Evolutionary conservation across 2,888 invertebrate genomes (phyloP), one percentile per base, ranked within the genome.

Genomic region (Pediacus dermestoides): DNA sequence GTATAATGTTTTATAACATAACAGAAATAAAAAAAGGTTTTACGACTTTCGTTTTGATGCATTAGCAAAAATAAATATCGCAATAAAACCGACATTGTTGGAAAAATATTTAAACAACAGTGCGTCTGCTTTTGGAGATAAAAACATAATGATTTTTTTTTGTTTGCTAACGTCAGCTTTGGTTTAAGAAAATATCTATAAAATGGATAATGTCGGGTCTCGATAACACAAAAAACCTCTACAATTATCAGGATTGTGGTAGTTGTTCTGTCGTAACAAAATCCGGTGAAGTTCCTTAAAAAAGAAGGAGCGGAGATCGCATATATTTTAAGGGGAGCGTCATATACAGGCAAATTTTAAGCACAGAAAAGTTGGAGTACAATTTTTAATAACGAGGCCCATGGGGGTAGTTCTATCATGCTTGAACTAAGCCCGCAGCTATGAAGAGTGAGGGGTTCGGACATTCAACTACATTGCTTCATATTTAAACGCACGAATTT

Each of bases 331-430:
- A 38, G 37, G 27, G 28, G 38, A 43, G 48, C 48, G 52, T 58
- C 58, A 59, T 50, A 54, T 48, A 52, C 60, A 58, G 58, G 58
- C 53, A 59, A 57, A 60, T 61, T 60, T 62, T 61, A 62, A 61
- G 58, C 60, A 59, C 58, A 57, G 57, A 52, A 58, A 58, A 57
- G 58, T 60, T 61, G 54, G 53, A 53, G 56, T 57, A 61, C 64
- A 61, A 58, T 63, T 64, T 64, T 64, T 64, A 63, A 63, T 63
- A 64, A 64, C 62, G 63, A 60, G 58, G 40, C 64, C 57, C 61
- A 46, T 44, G 63, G 57, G 62, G 55, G 56, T 53, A 52, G 56
- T 63, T 63, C 53, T 53, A 57, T 58, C 60, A 52, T 55, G 47
- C 52, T 53, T 47, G 46, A 50, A 46, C 50, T 44, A 46, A 46